Evolutionary conservation across 2,888 invertebrate genomes (phyloP), one percentile per base, ranked within the genome.

Genomic region (Limulus polyphemus): DNA sequence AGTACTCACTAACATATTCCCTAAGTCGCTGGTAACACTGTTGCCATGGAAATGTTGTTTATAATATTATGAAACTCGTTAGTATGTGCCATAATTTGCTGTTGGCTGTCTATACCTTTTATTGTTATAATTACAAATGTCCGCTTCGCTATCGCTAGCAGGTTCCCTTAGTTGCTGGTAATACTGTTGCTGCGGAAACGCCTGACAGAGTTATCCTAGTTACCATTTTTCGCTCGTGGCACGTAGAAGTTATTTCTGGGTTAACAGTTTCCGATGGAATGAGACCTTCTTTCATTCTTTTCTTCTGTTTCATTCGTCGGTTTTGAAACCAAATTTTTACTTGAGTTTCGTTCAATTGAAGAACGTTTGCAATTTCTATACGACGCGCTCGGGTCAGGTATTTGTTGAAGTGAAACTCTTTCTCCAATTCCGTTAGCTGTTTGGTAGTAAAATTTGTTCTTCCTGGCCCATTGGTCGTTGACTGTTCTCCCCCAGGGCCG

Each of bases 391-490:
- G 81, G 50, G 98, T 99, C 73, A 99, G 83, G 81, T 99, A 99
- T 79, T 95, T 97, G 81, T 95, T 97, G 79, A 95, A 98, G 77
- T 98, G 97, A 79, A 98, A 99, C 78, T 99, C 98, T 76, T 99
- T 99, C 77, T 99, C 99, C 69, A 99, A 82, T 78, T 99, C 99
- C 2, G 98, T 99, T 68, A 99, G 84, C 77, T 99, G 99, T 78
- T 98, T 98, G 79, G 97, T 99, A 70, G 98, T 97, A 81, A 99
- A 99, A 80, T 99, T 99, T 52, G 99, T 99, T 62, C 99, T 83
- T 51, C 95, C 95, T 13, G 91, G 90, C 11, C 62, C 63, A 1
- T 32, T 32, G 0, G 32, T 32, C 50, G 50, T 50, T 50, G 50
- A 10, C 50, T 50, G 50, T 50, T 50, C 13, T 13, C 51, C 57